A percentile compares a stretch with the other conserved stretches of the same genome.
phyloP scores from a whole-genome alignment of 2,797 vertebrate species.

The Syngnathus rostellatus region DNA sequence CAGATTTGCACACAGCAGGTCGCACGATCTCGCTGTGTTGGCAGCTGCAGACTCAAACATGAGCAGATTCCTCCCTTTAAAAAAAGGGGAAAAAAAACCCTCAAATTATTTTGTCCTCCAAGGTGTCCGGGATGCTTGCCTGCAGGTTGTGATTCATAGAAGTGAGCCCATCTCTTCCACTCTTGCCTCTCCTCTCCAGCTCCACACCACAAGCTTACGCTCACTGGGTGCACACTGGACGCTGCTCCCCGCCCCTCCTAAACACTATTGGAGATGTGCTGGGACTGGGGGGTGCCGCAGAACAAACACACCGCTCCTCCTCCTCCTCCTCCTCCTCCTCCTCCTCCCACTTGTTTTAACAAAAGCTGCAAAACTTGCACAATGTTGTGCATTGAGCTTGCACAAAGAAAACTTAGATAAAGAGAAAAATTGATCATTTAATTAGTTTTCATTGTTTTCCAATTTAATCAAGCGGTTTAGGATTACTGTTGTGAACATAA shows the following conservation, averaged over 20 bases:
- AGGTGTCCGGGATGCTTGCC: slow-evolving; percentile 27
- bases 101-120: slow-evolving; percentile 7
- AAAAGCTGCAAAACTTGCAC: not conserved
- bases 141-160: slow-evolving; percentile 34
- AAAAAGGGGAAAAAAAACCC: not conserved
- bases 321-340: not conserved
- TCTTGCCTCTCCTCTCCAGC: slow-evolving; percentile 49
- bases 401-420: not conserved
- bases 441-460: not conserved
- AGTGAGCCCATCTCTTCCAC: slow-evolving; percentile 58
- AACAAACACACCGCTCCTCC: slow-evolving; percentile 20
- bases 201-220: slow-evolving; percentile 47
- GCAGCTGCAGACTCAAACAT: slow-evolving; percentile 6
- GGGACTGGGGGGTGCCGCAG: slow-evolving; percentile 39
- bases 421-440: not conserved
- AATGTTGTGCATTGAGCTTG: not conserved
- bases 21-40: slow-evolving; percentile 25
- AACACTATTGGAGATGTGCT: slow-evolving; percentile 57
- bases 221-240: slow-evolving; percentile 55
- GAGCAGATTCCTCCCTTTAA: slow-evolving; percentile 1
- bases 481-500: not conserved
- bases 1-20: slow-evolving; percentile 46
- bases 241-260: slow-evolving; percentile 59
- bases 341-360: not conserved
- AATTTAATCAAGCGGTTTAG: not conserved